Conservation (phyloP, 2,888 invertebrate genomes). For the Pinctada fucata region DNA sequence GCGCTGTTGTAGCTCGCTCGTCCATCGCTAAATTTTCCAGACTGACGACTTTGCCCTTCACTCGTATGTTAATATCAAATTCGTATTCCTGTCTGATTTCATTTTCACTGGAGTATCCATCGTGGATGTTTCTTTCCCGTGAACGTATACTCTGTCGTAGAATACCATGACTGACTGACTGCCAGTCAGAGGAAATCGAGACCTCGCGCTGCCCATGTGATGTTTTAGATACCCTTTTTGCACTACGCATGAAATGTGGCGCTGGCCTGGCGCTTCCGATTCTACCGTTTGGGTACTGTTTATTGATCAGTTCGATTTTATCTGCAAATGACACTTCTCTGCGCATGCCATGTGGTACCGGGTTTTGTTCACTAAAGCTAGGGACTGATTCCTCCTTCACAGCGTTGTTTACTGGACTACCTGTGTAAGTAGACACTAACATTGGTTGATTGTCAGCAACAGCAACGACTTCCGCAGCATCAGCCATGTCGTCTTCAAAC, state of each 20-base stretch:
- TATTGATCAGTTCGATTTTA: background rate
- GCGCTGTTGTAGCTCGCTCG: background rate
- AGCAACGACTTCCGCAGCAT: too few relatives aligned
- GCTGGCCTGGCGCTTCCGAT: background rate
- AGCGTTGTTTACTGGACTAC: background rate
- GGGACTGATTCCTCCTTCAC: background rate
- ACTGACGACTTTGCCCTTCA: background rate
- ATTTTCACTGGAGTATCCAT: background rate
- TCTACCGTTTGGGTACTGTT: background rate
- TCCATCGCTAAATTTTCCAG: background rate
- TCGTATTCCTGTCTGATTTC: background rate
- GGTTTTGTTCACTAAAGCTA: background rate
- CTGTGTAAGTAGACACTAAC: background rate
- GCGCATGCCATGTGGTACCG: background rate
- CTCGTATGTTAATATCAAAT: background rate
- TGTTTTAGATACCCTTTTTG: background rate
- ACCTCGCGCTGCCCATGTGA: background rate
- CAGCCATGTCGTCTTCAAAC: too few relatives aligned
- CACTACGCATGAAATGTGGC: background rate
- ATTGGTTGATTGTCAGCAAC: background rate
- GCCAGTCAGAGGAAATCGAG: slow-evolving; percentile 1
- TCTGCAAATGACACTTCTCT: background rate
- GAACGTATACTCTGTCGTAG: background rate
- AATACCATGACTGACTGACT: background rate
- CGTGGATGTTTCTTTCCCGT: background rate